phyloP scores from a whole-genome alignment of 2,797 vertebrate genomes.

The Vultur gryphus region DNA sequence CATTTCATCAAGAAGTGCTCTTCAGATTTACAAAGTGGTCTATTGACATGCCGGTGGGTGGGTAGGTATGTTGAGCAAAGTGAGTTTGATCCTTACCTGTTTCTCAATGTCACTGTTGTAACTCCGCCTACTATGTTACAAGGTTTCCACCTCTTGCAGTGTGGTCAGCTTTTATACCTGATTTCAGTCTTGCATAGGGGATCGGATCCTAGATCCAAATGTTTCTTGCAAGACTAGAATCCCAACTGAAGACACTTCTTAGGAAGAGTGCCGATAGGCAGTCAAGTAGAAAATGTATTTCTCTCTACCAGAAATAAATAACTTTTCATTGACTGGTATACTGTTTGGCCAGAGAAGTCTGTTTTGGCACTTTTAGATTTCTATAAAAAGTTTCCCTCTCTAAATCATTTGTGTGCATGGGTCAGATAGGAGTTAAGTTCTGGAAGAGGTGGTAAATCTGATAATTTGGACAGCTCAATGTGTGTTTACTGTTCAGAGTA shows the following conservation, averaged over 20 bases:
- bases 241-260: background rate
- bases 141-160: background rate
- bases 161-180: background rate
- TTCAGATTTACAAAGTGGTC: background rate
- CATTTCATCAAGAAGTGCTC: background rate
- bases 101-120: background rate
- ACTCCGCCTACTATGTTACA: background rate
- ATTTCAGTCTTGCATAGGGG: background rate
- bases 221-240: background rate
- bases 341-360: background rate
- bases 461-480: background rate
- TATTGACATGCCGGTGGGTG: accelerated
- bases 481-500: background rate
- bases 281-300: background rate
- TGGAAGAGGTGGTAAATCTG: background rate
- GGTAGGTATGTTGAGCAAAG: background rate
- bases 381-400: background rate
- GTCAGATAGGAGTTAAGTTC: background rate
- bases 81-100: background rate
- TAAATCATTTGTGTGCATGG: background rate
- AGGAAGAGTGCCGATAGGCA: background rate
- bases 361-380: background rate
- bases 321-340: background rate
- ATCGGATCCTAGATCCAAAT: background rate
- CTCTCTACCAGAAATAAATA: background rate